A percentile compares a stretch with the other conserved stretches of the same genome.
Conservation (phyloP, 1,140 invertebrate genomes). For the Cylas formicarius region DNA sequence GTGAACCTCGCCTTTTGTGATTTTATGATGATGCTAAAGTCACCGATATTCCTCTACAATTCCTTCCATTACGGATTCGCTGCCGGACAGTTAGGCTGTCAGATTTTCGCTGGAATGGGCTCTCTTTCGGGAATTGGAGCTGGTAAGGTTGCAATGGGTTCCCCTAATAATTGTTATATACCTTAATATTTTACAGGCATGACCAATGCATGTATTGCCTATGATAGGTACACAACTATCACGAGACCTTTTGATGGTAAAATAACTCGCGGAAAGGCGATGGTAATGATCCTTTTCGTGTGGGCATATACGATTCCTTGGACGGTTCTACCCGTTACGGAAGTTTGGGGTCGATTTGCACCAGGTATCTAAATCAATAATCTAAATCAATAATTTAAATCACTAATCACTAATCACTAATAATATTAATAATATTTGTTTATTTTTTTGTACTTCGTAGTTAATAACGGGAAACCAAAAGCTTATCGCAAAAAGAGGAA, state of each 20-base stretch:
- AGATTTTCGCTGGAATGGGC: constrained; percentile 70
- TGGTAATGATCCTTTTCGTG: constrained; percentile 63
- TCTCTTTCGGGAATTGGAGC: constrained; percentile 73
- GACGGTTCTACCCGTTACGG: constrained; percentile 67
- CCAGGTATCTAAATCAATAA: constrained; percentile 48
- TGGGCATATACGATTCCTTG: constrained; percentile 76
- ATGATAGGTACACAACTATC: constrained; percentile 62
- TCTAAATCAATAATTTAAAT: constrained; percentile 4
- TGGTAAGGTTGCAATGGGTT: no score
- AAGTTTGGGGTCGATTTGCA: constrained; percentile 75
- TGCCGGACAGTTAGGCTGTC: constrained; percentile 62
- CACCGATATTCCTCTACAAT: constrained; percentile 82
- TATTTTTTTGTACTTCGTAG: not conserved
- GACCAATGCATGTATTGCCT: constrained; percentile 61
- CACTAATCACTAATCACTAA: constrained; percentile 8
- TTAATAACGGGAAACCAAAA: no score
- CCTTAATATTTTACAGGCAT: constrained; percentile 32
- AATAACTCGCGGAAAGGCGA: constrained; percentile 64
- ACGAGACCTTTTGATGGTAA: constrained; percentile 74
- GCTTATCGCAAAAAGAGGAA: no score
- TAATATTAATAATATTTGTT: not conserved
- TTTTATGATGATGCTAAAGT: constrained; percentile 81
- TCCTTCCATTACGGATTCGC: constrained; percentile 73
- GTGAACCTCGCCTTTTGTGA: constrained; percentile 81
- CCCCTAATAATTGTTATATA: not conserved